phyloP scores from a whole-genome alignment of 2,113 vertebrate species.

The Cardinalis cardinalis region DNA sequence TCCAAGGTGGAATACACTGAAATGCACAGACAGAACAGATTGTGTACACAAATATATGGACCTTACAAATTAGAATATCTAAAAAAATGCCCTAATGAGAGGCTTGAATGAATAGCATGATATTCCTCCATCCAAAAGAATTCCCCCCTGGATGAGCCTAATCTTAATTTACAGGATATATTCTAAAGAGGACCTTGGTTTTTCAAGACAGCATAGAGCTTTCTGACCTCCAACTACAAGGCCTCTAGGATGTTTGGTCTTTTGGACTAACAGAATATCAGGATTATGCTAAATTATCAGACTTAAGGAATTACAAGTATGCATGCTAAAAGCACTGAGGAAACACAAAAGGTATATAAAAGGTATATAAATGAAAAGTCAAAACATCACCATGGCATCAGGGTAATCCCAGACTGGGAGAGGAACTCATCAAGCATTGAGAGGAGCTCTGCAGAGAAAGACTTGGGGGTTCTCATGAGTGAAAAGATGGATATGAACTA shows the following conservation, averaged over 20 bases:
- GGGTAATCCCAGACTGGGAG: neutral
- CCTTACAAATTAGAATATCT: neutral
- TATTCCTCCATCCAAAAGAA: neutral
- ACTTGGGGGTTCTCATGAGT: rapidly evolving
- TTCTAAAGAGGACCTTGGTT: neutral
- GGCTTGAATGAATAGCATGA: neutral
- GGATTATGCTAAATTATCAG: neutral
- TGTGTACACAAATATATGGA: rapidly evolving
- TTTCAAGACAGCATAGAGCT: rapidly evolving
- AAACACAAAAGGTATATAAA: neutral
- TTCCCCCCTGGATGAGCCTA: neutral
- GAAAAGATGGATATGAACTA: neutral
- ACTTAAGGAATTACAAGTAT: neutral
- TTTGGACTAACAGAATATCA: neutral
- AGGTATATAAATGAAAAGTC: neutral
- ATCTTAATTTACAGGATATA: neutral
- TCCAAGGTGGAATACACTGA: rapidly evolving
- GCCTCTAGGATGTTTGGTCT: no score
- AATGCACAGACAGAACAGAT: neutral
- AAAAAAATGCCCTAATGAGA: neutral
- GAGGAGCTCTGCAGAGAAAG: neutral
- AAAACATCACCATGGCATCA: neutral
- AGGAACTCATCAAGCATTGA: neutral
- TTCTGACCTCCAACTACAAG: rapidly evolving
- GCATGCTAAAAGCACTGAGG: neutral